A percentile compares a stretch with the other conserved stretches of the same genome.
These are phyloP conservation scores for Battus philenor DNA, from an alignment of 1,140 invertebrate genomes.

Conservation along the genomic window DNA sequence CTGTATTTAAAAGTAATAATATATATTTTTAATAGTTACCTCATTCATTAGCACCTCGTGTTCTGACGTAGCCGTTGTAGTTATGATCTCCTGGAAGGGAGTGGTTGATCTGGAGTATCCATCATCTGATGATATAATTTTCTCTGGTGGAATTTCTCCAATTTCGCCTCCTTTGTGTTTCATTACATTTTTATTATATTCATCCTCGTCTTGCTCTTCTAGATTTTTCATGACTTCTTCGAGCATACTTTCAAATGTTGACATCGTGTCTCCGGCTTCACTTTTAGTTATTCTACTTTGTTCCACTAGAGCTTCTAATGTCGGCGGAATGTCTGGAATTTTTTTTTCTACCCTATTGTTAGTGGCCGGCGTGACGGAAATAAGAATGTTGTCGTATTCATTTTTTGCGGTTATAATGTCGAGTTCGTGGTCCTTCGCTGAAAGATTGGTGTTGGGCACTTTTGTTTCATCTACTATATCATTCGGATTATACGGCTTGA, in stretches of 20 bases:
- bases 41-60: constrained; percentile 33
- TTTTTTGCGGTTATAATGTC: constrained; percentile 72
- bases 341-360: constrained; percentile 58
- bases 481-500: constrained; percentile 77
- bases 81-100: constrained; percentile 29
- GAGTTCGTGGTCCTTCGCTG: constrained; percentile 38
- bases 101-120: constrained; percentile 36
- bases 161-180: constrained; percentile 75
- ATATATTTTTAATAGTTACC: constrained; percentile 28
- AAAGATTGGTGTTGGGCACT: constrained; percentile 28
- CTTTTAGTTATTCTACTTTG: constrained; percentile 58
- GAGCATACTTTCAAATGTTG: constrained; percentile 71
- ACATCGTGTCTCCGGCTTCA: constrained; percentile 49
- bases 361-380: constrained; percentile 66
- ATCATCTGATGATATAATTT: constrained; percentile 54
- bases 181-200: constrained; percentile 66
- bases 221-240: constrained; percentile 75
- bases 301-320: constrained; percentile 63
- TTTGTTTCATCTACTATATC: constrained; percentile 62
- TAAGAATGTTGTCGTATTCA: constrained; percentile 65
- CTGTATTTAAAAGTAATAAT: neutral
- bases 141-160: constrained; percentile 70
- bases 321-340: constrained; percentile 63
- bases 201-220: constrained; percentile 72
- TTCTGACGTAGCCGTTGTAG: constrained; percentile 27